Evolutionary conservation across 2,888 invertebrate species (phyloP), one percentile per base, ranked within the genome.

Genomic region (Hemaris fuciformis): DNA sequence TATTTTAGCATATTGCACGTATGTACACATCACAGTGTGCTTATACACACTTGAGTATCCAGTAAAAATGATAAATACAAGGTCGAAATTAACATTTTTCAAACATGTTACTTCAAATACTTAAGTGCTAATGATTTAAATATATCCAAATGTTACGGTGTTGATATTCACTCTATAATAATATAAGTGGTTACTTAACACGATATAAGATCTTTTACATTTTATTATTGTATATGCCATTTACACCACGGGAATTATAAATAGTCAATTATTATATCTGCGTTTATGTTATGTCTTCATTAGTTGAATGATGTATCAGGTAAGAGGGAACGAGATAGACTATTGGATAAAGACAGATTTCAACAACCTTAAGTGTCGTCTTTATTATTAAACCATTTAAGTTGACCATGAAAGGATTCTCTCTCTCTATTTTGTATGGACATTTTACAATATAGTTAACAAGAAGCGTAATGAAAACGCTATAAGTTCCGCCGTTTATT

Each of bases 61-160:
- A 13, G 27, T 27, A 27, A 31, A 20, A 53, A 53, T 31, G 20
- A 53, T 53, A 31, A 27, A 53, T 31, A 31, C 31, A 53, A 53
- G 53, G 53, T 31, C 53, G 27, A 53, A 53, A 53, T 53, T 53
- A 5, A 10, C 31, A 53, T 31, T 53, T 53, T 53, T 31, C n/a
- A 53, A 31, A 8, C 27, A 10, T 1, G 1, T 53, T 31, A 53
- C 53, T 53, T 31, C 27, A 27, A 27, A 15, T 27, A 18, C 4
- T 18, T 18, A 7, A 18, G 0, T 53, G 31, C 18, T 10, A 18
- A 53, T 53, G 10, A 31, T 53, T 31, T 31, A 53, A 53, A 18
- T 53, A 23, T 13, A 10, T 10, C 3, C 10, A 15, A 18, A 7
- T 18, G 18, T 25, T 25, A 45, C 4, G 18, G n/a, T n/a, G n/a